Base-by-base conservation (phyloP, 2,113 vertebrate species). In the Dipodomys ordii region DNA sequence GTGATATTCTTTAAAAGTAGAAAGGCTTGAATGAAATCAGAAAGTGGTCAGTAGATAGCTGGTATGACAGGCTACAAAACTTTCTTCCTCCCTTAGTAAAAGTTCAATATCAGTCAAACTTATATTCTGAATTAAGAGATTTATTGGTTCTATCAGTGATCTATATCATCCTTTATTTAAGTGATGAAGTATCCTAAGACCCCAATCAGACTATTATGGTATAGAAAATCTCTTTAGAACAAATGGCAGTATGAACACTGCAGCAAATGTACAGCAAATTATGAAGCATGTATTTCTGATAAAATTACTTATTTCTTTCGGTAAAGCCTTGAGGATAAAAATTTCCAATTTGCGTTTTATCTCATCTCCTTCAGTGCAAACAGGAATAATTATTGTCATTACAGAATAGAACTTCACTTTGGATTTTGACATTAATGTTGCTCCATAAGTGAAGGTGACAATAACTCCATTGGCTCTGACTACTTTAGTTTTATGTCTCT, bases 381-480 rank as follows among this genome's bases (percentile, higher is more conserved):
- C 57, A 83, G 62, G 27, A 94, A 65, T 32, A 88, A 65, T 88
- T 65, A 89, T 65, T 95, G 13, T 88, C 27, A 57, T 85, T n/a
- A 73, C 27, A 91, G 73, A 88, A n/a, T 82, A 68, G 49, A 81
- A 82, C 79, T 91, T 77, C 82, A 19, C 72, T 88, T 93, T 80
- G 32, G 25, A 8, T 92, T 95, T 94, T 93, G 39, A 93, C 76
- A 74, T 74, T 69, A 9, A 30, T 22, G 9, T 74, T 93, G 9
- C 68, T 92, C 35, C 79, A 76, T 57, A 83, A 80, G 28, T 76
- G 60, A 93, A 81, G 62, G 30, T 83, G 25, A 64, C 13, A 73
- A 20, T 46, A 94, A 91, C n/a, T 83, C 53, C 39, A 72, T 69
- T 92, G 49, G 80, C 46, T 57, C 13, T 88, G 60, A 39, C 46